A percentile compares a stretch with the other conserved stretches of the same genome.
These are phyloP conservation scores for Pollenia angustigena DNA, from an alignment of 2,888 invertebrate genomes.

Conservation along the genomic window DNA sequence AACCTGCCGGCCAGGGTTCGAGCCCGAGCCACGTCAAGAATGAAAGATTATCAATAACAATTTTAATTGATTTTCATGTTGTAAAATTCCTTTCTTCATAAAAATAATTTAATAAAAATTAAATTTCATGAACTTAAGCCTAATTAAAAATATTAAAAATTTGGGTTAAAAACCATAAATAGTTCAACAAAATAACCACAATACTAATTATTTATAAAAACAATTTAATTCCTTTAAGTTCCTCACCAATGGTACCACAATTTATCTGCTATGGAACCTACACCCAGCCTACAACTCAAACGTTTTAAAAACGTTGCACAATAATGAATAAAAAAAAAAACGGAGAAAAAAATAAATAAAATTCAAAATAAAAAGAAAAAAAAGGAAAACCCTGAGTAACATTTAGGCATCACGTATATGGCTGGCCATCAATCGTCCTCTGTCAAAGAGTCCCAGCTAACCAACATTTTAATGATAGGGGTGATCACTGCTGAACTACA, in stretches of 20 bases:
- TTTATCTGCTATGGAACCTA: constrained; percentile 40
- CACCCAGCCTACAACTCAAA: constrained; percentile 53
- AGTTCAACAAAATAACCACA: too few species aligned
- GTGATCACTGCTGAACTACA: constrained; percentile 51
- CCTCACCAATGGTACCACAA: constrained; percentile 12
- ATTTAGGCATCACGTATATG: constrained; percentile 75
- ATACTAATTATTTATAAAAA: too few species aligned
- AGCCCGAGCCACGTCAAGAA: too few species aligned
- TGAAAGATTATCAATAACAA: too few species aligned
- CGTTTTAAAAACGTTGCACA: constrained; percentile 36
- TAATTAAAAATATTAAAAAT: too few species aligned
- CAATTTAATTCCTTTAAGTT: constrained; percentile 35
- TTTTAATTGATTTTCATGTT: too few species aligned
- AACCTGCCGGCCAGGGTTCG: too few species aligned
- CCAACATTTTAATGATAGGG: constrained; percentile 80
- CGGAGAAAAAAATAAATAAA: constrained; percentile 23
- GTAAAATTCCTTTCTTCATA: too few species aligned
- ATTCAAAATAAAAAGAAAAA: constrained; percentile 12
- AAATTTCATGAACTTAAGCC: too few species aligned
- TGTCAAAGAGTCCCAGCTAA: constrained; percentile 75
- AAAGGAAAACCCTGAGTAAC: constrained; percentile 52
- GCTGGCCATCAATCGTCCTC: constrained; percentile 78
- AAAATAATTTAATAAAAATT: too few species aligned
- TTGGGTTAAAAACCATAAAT: too few species aligned
- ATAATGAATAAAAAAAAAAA: constrained; percentile 31